phyloP scores from a whole-genome alignment of 2,113 vertebrate genomes.

The Trochalopteron elliotii region DNA sequence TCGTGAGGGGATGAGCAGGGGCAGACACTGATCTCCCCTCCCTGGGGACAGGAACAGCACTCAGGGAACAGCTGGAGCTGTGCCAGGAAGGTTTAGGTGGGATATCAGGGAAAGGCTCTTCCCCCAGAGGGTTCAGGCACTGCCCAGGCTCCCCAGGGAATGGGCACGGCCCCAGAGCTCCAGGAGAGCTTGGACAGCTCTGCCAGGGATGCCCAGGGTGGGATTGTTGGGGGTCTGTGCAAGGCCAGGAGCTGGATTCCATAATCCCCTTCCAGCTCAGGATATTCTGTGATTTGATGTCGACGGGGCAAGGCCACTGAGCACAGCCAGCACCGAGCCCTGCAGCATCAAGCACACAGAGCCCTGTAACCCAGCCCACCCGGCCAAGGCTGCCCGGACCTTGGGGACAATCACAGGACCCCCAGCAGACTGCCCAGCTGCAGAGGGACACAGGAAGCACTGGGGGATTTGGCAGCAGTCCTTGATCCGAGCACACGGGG shows the following conservation, averaged over 20 bases:
- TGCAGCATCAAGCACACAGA: no score
- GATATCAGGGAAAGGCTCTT: fast-evolving
- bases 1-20: not conserved
- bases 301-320: fast-evolving
- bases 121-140: not conserved
- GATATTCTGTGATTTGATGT: fast-evolving
- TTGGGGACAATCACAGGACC: fast-evolving
- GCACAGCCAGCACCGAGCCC: fast-evolving
- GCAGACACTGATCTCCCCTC: no score
- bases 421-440: not conserved
- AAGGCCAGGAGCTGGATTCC: fast-evolving
- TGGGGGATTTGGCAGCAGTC: fast-evolving
- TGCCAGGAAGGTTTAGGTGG: fast-evolving
- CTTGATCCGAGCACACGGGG: fast-evolving
- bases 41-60: not conserved
- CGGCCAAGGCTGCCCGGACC: not conserved
- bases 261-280: not conserved
- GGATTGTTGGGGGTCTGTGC: not conserved
- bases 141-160: not conserved
- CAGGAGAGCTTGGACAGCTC: not conserved
- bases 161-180: not conserved
- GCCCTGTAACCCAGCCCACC: not conserved
- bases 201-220: not conserved
- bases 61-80: not conserved
- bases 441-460: not conserved